phyloP scores from a whole-genome alignment of 2,888 invertebrate species.

The Eilema griseolum region DNA sequence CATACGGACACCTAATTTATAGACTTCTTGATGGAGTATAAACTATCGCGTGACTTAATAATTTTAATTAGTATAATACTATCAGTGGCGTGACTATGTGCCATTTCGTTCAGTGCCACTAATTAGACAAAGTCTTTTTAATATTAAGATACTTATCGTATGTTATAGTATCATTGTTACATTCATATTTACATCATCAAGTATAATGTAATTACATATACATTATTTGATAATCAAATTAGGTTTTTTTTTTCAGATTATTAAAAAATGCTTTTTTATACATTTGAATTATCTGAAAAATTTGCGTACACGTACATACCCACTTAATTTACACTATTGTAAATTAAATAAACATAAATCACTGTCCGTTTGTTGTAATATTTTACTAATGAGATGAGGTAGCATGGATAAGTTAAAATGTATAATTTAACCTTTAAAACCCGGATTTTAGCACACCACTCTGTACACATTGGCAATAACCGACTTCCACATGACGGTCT shows the following conservation, averaged over 20 bases:
- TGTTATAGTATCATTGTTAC: neutral
- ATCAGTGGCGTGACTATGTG: constrained; percentile 10
- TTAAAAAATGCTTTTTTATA: too few species aligned
- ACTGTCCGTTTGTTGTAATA: too few species aligned
- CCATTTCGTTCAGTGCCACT: constrained; percentile 2
- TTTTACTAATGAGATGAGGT: too few species aligned
- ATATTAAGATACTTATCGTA: constrained; percentile 1
- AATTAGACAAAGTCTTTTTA: constrained; percentile 14
- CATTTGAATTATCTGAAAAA: neutral
- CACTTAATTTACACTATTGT: neutral
- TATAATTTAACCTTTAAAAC: neutral
- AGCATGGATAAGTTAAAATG: too few species aligned
- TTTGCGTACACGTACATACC: too few species aligned
- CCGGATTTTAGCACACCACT: neutral
- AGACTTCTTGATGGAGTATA: constrained; percentile 13
- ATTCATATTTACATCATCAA: neutral
- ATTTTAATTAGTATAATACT: constrained; percentile 18
- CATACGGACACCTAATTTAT: constrained; percentile 1
- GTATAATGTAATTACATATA: neutral
- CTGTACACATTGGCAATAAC: neutral
- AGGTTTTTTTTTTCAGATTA: neutral
- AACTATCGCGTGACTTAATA: constrained; percentile 23
- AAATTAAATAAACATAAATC: neutral
- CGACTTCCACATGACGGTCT: neutral
- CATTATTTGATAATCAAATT: neutral